Evolutionary conservation across 2,113 vertebrate genomes (phyloP).

Genomic region (Prionailurus bengalensis): DNA sequence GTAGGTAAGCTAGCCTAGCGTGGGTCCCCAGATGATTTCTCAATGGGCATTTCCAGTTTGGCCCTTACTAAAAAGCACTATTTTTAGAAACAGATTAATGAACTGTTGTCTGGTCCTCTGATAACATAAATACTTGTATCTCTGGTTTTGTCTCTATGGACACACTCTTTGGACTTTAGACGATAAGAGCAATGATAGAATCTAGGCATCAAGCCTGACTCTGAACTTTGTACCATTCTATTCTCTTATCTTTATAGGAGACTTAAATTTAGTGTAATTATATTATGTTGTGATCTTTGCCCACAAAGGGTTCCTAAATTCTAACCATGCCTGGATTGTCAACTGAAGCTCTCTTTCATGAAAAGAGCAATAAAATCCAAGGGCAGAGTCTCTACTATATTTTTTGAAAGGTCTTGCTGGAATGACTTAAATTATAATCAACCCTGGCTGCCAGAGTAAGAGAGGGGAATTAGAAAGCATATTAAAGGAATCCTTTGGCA

Average conservation of each 20-base stretch:
- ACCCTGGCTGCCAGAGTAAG: neutral
- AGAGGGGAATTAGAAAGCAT: neutral
- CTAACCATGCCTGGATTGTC: neutral
- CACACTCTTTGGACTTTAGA: neutral
- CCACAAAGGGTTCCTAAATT: neutral
- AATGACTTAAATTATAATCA: slow-evolving; percentile 33
- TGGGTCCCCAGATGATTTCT: neutral
- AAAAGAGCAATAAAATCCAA: neutral
- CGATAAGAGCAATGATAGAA: neutral
- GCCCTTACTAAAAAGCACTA: neutral
- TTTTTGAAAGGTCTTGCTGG: neutral
- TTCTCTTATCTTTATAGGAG: neutral
- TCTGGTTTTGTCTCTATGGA: neutral
- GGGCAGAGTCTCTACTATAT: neutral
- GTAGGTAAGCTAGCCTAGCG: rapidly evolving
- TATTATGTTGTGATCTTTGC: neutral
- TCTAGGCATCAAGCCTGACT: neutral
- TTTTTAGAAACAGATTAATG: neutral
- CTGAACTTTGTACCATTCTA: neutral
- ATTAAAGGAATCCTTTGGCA: neutral
- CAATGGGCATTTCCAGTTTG: neutral
- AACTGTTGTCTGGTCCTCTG: neutral
- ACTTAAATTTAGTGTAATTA: neutral
- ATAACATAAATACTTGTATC: neutral
- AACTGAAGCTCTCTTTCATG: neutral